Percentiles rank a stretch among this genome's conserved stretches.
Evolutionary conservation across 2,888 invertebrate species (phyloP).

Genomic region (Polydrusus tereticollis): DNA sequence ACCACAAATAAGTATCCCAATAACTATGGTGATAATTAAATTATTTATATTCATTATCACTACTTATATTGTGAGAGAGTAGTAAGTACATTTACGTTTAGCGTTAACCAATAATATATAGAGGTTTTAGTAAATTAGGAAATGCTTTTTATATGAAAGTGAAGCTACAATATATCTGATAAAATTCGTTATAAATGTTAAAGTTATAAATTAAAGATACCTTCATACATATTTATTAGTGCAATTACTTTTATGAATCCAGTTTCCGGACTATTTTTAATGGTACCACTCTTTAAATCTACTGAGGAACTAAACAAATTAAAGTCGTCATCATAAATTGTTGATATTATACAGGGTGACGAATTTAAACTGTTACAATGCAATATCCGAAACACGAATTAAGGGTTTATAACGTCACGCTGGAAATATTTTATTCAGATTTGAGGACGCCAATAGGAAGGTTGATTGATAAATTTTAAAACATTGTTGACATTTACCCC

Average conservation of each 20-base stretch:
- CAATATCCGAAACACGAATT: too few species aligned
- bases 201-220: conserved; percentile 20
- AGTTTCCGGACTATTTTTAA: too few species aligned
- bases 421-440: too few species aligned
- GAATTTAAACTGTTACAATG: too few species aligned
- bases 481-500: too few species aligned
- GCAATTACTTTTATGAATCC: background rate
- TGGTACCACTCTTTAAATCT: too few species aligned
- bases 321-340: too few species aligned
- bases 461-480: too few species aligned
- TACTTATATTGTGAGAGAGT: background rate
- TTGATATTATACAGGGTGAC: too few species aligned
- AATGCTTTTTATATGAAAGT: conserved; percentile 3
- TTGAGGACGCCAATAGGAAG: too few species aligned
- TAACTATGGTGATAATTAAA: background rate
- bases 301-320: too few species aligned
- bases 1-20: conserved; percentile 12
- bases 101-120: background rate
- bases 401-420: too few species aligned
- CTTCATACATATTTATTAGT: background rate
- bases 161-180: background rate
- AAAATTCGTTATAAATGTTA: conserved; percentile 7
- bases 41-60: conserved; percentile 14
- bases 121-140: background rate
- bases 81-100: background rate